Conservation (phyloP, 2,888 invertebrate genomes). For the Epiblema foenella region DNA sequence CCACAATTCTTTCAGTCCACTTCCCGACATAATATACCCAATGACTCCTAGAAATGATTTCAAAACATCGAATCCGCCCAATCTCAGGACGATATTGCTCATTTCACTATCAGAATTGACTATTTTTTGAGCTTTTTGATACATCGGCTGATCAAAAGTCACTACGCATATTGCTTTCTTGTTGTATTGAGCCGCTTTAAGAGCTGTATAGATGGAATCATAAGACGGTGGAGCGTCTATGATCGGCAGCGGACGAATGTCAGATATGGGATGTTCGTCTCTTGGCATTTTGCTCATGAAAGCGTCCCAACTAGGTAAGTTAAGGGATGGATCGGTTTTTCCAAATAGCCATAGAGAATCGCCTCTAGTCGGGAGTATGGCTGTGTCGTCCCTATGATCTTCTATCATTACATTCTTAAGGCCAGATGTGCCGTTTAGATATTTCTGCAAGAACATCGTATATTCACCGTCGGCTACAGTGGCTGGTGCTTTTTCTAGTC, state of each 20-base stretch:
- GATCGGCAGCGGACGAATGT: conserved; percentile 4
- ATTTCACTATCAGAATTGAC: background rate
- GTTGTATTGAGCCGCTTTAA: background rate
- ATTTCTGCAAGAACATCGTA: background rate
- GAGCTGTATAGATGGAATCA: background rate
- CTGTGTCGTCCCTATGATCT: conserved; percentile 6
- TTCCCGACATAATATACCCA: conserved; percentile 15
- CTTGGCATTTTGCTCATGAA: conserved; percentile 12
- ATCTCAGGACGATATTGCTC: background rate
- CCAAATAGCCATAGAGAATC: conserved; percentile 15
- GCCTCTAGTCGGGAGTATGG: conserved; percentile 9
- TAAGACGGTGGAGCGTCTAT: conserved; percentile 2
- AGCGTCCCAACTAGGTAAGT: background rate
- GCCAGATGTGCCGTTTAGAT: background rate
- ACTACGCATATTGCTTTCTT: background rate
- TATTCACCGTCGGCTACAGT: background rate
- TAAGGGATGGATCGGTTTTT: conserved; percentile 3
- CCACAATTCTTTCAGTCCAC: conserved; percentile 15
- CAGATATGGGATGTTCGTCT: background rate
- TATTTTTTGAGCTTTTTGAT: conserved; percentile 14
- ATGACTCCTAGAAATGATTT: conserved; percentile 13
- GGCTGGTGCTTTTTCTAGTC: background rate
- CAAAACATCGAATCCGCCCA: conserved; percentile 11
- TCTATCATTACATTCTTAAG: conserved; percentile 1
- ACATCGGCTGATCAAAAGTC: conserved; percentile 24